A percentile compares a stretch with the other conserved stretches of the same genome.
Evolutionary conservation across 1,140 invertebrate genomes (phyloP).

Genomic region (Planococcus citri): DNA sequence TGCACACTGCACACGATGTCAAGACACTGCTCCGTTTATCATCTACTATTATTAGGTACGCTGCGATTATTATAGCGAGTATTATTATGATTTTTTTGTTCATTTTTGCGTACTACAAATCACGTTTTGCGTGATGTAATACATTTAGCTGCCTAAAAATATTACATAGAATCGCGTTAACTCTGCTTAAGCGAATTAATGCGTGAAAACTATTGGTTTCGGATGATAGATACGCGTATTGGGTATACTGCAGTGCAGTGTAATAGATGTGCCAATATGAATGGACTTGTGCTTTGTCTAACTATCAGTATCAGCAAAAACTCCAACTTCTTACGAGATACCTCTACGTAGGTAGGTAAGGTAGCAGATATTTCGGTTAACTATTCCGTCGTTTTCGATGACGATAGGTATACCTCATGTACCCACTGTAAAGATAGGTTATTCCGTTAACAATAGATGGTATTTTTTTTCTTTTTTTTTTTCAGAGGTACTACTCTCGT

Average conservation of each 20-base stretch:
- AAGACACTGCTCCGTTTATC: too few relatives aligned
- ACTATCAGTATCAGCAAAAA: too few relatives aligned
- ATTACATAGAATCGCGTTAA: background rate
- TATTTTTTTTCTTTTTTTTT: background rate
- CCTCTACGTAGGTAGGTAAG: too few relatives aligned
- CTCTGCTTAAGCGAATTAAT: background rate
- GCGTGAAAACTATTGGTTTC: background rate
- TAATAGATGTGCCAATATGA: conserved; percentile 7
- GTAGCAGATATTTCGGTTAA: background rate
- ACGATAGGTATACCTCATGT: too few relatives aligned
- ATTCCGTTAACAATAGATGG: conserved; percentile 1
- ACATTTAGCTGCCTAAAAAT: too few relatives aligned
- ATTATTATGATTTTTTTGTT: too few relatives aligned
- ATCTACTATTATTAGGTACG: too few relatives aligned
- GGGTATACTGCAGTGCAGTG: too few relatives aligned
- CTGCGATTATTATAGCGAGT: too few relatives aligned
- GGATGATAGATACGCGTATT: conserved; percentile 1
- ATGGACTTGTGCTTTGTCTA: conserved; percentile 2
- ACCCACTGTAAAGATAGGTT: too few relatives aligned
- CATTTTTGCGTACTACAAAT: background rate
- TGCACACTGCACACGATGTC: too few relatives aligned
- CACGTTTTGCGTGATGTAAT: background rate
- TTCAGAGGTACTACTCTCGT: background rate
- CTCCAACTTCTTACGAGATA: background rate
- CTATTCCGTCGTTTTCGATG: background rate